Base-by-base conservation (phyloP, 2,797 vertebrate genomes). In the Enteromius argenteus region DNA sequence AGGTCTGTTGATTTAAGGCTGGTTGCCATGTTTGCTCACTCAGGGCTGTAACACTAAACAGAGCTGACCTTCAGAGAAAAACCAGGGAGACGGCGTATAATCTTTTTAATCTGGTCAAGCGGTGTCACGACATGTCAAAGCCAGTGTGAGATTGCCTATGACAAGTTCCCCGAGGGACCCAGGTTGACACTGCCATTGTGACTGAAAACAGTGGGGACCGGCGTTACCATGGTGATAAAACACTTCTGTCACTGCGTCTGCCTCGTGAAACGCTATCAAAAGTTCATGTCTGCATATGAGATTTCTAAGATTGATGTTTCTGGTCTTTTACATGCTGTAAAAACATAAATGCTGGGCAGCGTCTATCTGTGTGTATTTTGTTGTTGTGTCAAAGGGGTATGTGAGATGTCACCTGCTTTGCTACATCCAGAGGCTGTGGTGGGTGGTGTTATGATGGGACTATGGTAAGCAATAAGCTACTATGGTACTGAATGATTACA, bases 81-180 rank as follows among this genome's bases (percentile, higher is more conserved):
- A 79, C 77, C 75, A 75, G 71, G 46, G 87, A 81, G 74, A 81
- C 44, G 67, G 72, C 67, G 42, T 79, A 80, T 83, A 86, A 84
- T 86, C 80, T 85, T 80, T 88, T 86, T 85, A 86, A 87, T 90
- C 87, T 85, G 86, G 51, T 90, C 86, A 86, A 78, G 60, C 82
- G 35, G 67, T 86, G 87, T 87, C 84, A 68, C 84, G 81, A 80
- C 87, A 68, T 81, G 77, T 89, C 81, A 85, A 10, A 77, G 75
- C 68, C 30, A 56, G 74, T 69, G 82, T 86, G 71, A 80, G 74
- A 89, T 83, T 86, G 84, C 49, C 81, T 80, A 39, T 84, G 88
- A 87, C 86, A 87, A 86, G 79, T 77, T 78, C 84, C 86, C 86
- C 4, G 42, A 71, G 86, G 87, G 80, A 86, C 37, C 30, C 84